Base-by-base conservation (phyloP, 2,113 vertebrate species). In the Pseudonaja textilis region DNA sequence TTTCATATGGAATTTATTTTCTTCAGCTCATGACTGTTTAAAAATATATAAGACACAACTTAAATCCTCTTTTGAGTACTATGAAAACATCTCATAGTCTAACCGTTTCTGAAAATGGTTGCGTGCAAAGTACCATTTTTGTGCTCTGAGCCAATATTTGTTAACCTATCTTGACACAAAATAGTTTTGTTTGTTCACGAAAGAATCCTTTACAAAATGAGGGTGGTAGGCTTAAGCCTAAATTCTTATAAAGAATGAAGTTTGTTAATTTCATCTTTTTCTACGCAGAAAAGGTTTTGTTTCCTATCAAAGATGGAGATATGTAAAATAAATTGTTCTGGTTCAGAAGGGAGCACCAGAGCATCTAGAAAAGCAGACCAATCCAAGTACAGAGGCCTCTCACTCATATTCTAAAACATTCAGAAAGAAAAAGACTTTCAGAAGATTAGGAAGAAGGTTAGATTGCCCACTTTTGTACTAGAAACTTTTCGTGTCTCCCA, bases 201-300 rank as follows among this genome's bases (percentile, higher is more conserved):
- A 42, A 42, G 34, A 88, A 20, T 52, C 25, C 1, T 87, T 52
- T 29, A 50, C 85, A 87, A 50, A 87, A 50, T 20, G 91, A 0
- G 81, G 39, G 11, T 39, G 57, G 91, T 88, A 45, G 85, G 94
- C 90, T 90, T 26, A 55, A 25, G 64, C 5, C 89, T 25, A 90
- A 25, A 0, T 55, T 81, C 81, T 81, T 54, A 23, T 54, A 23
- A 90, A 55, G 85, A 55, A 94, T 88, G n/a, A 81, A 94, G 2
- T 91, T 93, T 93, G 7, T 90, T 88, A 57, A 11, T 92, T 88
- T 88, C 5, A 2, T 5, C 74, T 93, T 95, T 93, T 93, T 34
- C 0, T 1, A 91, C 56, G 88, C 59, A 95, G 90, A 93, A 18
- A 52, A 23, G 26, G 16, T 18, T 18, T 18, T 52, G 5, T 34